phyloP scores from a whole-genome alignment of 2,113 vertebrate genomes.

The Taurulus bubalis region DNA sequence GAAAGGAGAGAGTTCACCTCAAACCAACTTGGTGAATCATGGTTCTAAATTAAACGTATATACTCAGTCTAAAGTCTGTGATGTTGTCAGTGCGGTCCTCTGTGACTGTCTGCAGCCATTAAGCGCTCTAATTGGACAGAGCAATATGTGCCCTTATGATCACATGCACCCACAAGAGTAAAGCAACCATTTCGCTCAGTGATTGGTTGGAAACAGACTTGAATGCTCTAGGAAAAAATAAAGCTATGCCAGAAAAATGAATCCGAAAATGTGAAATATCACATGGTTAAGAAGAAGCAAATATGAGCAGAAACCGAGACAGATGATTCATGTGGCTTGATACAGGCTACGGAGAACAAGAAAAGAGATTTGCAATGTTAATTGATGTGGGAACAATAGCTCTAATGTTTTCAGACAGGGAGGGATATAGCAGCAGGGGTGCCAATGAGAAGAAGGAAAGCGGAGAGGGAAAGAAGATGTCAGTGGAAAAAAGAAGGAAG shows the following conservation, averaged over 20 bases:
- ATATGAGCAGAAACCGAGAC: conserved; percentile 26
- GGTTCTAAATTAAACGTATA: conserved; percentile 24
- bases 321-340: conserved; percentile 47
- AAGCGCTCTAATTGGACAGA: conserved; percentile 34
- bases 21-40: conserved; percentile 42
- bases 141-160: conserved; percentile 25
- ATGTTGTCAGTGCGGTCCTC: conserved; percentile 12
- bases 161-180: conserved; percentile 26
- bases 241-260: conserved; percentile 27
- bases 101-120: conserved; percentile 25
- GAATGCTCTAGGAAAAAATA: conserved; percentile 28
- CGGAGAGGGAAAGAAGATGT: not conserved
- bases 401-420: conserved; percentile 46
- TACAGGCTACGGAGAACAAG: conserved; percentile 27
- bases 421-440: conserved; percentile 3
- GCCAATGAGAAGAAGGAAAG: conserved; percentile 3
- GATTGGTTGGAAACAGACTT: conserved; percentile 15
- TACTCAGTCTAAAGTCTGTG: conserved; percentile 7
- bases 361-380: conserved; percentile 58
- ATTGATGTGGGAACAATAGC: conserved; percentile 55
- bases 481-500: not conserved
- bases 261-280: conserved; percentile 43
- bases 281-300: conserved; percentile 27
- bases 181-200: conserved; percentile 8
- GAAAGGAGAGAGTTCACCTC: conserved; percentile 15